Conservation (phyloP, 2,797 vertebrate genomes). For the Mormyrops attenuatus region DNA sequence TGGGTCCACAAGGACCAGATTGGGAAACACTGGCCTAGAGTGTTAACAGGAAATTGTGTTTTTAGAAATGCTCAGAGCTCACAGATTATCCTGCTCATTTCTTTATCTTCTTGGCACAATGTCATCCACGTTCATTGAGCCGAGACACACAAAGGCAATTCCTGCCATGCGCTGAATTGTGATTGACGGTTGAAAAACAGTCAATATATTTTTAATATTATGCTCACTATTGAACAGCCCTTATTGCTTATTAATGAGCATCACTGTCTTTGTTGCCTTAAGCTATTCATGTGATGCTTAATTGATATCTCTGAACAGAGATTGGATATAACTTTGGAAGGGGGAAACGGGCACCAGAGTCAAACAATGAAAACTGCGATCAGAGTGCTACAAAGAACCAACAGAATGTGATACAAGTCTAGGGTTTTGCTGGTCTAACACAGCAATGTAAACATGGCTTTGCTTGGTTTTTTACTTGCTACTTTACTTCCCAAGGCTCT, state of each 20-base stretch:
- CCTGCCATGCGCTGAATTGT: not conserved
- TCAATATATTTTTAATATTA: conserved; percentile 7
- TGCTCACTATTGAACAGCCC: not conserved
- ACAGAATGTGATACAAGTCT: not conserved
- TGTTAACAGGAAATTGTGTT: not conserved
- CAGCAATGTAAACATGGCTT: not conserved
- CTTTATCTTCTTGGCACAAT: not conserved
- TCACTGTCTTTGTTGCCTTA: not conserved
- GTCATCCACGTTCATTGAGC: not conserved
- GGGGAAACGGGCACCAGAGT: not conserved
- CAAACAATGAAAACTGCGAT: not conserved
- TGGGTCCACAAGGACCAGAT: not conserved
- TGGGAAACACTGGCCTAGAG: not conserved
- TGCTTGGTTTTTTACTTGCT: not conserved
- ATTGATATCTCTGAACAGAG: not conserved
- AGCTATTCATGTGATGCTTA: not conserved
- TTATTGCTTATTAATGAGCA: not conserved
- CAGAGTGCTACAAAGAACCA: not conserved
- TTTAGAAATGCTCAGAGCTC: not conserved
- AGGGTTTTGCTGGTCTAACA: not conserved
- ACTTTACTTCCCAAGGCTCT: not conserved
- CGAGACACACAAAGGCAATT: not conserved
- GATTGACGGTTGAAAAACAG: conserved; percentile 1
- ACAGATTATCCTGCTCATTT: not conserved
- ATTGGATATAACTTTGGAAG: not conserved